phyloP scores from a whole-genome alignment of 2,113 vertebrate species.

The Blennius ocellaris region DNA sequence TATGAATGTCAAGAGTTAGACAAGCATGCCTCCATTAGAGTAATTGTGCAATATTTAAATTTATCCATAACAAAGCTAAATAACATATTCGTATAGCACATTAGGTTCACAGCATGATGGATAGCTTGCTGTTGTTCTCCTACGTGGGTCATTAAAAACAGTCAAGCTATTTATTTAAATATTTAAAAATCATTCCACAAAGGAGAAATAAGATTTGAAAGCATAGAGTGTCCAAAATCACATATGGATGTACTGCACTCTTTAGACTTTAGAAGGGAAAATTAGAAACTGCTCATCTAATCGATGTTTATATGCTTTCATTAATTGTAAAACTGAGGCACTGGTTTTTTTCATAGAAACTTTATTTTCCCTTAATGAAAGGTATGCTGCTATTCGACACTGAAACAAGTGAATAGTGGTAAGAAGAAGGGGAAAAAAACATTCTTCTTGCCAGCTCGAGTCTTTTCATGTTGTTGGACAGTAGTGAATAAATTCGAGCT shows the following conservation, averaged over 20 bases:
- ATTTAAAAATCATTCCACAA: no score
- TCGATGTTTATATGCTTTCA: constrained; percentile 44
- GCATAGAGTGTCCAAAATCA: no score
- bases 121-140: neutral
- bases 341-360: constrained; percentile 17
- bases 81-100: no score
- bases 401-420: constrained; percentile 24
- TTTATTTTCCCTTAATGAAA: constrained; percentile 50
- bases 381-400: constrained; percentile 33
- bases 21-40: neutral
- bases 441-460: constrained; percentile 48
- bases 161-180: neutral
- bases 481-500: constrained; percentile 56
- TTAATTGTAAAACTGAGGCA: constrained; percentile 36
- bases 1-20: neutral
- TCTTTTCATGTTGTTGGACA: constrained; percentile 62
- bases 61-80: no score
- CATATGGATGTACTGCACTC: constrained; percentile 1
- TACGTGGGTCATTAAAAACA: constrained; percentile 14
- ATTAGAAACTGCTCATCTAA: constrained; percentile 37
- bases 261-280: constrained; percentile 13
- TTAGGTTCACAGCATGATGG: neutral
- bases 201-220: no score
- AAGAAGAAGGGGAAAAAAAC: constrained; percentile 4
- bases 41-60: neutral